Base-by-base conservation (phyloP, 1,140 invertebrate species). In the Cylas formicarius region DNA sequence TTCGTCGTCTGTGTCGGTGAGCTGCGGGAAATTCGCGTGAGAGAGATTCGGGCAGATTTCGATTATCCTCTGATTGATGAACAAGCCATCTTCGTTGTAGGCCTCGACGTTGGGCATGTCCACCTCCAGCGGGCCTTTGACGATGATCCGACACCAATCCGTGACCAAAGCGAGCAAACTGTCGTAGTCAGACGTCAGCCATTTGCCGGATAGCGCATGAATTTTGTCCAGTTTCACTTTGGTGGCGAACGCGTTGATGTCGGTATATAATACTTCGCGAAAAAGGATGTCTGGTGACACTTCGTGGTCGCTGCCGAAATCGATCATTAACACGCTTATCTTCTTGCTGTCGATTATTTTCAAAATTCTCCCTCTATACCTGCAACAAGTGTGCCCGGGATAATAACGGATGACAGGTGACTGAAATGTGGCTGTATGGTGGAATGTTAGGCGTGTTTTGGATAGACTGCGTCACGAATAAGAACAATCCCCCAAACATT, bases 271-370 rank as follows among this genome's bases (percentile, higher is more conserved):
- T 11, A 53, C 31, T 41, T 53, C 43, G 17, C 44, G 27, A n/a
- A 34, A 48, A n/a, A 48, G n/a, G 4, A 23, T 35, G 6, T 36
- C 33, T 10, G 24, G 17, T 4, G 46, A 19, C 18, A 48, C 7
- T n/a, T 38, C 41, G 32, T 53, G 52, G 24, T 53, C 52, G 19
- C 47, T 50, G 9, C 52, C 52, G 26, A 53, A 53, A 42, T 53
- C 52, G 9, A 53, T 50, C 52, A 53, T 53, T n/a, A 47, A 33
- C 8, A 47, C 52, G 2, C 11, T 22, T 7, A 53, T 44, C 26
- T 44, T 27, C 4, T 38, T 8, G 4, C 26, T 23, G 21, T 18
- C 44, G 7, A 37, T 39, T 2, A 50, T 31, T 29, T 44, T 37
- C 16, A 45, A 29, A 35, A 53, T 19, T 34, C 41, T 50, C 4